phyloP scores from a whole-genome alignment of 2,797 vertebrate species.

The Sebastes elongatus region DNA sequence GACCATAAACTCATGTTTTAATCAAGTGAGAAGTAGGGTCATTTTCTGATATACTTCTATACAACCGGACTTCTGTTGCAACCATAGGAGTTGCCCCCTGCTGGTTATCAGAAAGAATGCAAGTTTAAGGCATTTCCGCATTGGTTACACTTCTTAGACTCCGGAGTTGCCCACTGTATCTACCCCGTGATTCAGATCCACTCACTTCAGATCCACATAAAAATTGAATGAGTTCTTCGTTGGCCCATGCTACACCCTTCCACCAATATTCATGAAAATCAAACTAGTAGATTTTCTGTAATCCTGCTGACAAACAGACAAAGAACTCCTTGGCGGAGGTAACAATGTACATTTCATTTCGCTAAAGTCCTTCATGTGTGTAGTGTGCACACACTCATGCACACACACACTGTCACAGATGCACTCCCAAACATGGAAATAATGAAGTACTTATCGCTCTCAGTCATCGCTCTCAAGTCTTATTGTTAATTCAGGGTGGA shows the following conservation, averaged over 20 bases:
- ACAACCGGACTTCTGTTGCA: not conserved
- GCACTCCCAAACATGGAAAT: conserved; percentile 5
- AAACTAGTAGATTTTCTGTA: not conserved
- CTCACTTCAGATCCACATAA: not conserved
- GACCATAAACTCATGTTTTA: no score
- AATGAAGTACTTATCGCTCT: conserved; percentile 14
- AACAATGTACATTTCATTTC: not conserved
- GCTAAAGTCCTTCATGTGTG: not conserved
- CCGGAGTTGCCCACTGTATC: not conserved
- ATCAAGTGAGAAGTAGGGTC: no score
- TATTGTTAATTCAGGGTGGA: conserved; percentile 41
- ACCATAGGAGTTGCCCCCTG: not conserved
- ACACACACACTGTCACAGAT: not conserved
- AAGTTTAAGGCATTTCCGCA: not conserved
- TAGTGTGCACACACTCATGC: not conserved
- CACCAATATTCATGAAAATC: not conserved
- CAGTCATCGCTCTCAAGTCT: conserved; percentile 6
- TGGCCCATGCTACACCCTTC: not conserved
- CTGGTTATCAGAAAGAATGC: not conserved
- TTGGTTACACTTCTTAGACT: not conserved
- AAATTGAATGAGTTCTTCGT: not conserved
- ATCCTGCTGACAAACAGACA: not conserved
- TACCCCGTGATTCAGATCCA: not conserved
- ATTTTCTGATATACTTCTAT: no score
- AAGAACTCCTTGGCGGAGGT: not conserved